Evolutionary conservation across 2,888 invertebrate genomes (phyloP), one percentile per base, ranked within the genome.

Genomic region (Yponomeuta sedellus): DNA sequence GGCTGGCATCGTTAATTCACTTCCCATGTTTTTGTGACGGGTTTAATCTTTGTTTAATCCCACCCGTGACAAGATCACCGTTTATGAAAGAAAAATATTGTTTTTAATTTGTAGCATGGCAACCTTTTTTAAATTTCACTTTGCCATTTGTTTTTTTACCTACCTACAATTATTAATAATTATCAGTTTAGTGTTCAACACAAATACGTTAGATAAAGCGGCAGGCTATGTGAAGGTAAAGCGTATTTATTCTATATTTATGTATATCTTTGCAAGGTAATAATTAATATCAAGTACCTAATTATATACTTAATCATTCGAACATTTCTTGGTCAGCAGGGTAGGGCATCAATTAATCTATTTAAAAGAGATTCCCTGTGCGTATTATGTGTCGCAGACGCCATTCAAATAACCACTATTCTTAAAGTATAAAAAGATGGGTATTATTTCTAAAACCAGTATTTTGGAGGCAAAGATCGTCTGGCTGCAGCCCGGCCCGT

Each of bases 361-460:
- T 28, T 61, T n/a, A n/a, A 44, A 63, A 44, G 63, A 64, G 56
- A 56, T 64, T 57, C 64, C 40, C 59, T 40, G 20, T 70, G 70
- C 44, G 44, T 71, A 80, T 80, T 83, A 76, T 82, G 72, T 74
- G 71, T 69, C 70, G 78, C 81, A 86, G 85, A 83, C 86, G 73
- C 77, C 82, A 85, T 86, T 80, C 79, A 82, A 83, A 82, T 39
- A 19, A 28, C n/a, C 20, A 28, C n/a, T 61, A 22, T 10, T 20
- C n/a, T 82, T 79, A 74, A 80, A 76, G 76, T 75, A 77, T 79
- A 82, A 76, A 81, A 82, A 81, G 77, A 80, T 74, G 74, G 77
- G 78, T 82, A 83, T 83, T 84, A 85, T 86, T 84, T 80, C 79
- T 78, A 83, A 86, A 75, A 85, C 85, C 82, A 81, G 85, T 82